Evolutionary conservation across 2,797 vertebrate genomes (phyloP), one percentile per base, ranked within the genome.

Genomic region (Premnoplex brunnescens): DNA sequence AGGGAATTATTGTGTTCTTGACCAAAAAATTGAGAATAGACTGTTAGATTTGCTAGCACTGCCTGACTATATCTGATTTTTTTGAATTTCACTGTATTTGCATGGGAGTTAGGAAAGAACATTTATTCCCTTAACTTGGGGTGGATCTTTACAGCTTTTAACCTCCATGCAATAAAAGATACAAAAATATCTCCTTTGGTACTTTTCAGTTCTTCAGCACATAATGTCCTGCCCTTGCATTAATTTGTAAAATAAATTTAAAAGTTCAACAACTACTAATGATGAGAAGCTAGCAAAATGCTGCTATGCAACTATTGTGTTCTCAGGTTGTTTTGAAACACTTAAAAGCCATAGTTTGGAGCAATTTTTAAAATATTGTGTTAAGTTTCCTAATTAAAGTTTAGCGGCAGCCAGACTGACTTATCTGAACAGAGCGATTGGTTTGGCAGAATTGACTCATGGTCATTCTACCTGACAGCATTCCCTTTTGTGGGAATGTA

Each of bases 401-500:
- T 88, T 48, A 48, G 52, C 1, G 8, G 60, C 79, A 90, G 77
- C 34, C 62, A 89, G 68, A n/a, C 51, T 62, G 81, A 63, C 83
- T 71, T 75, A 88, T 87, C 90, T 55, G 85, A 77, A 80, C 56
- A 14, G 79, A 90, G 85, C 15, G 1, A 91, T 63, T 66, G 56
- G 63, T 69, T 34, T 85, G 95, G 86, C 84, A 62, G 60, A 72
- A 87, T 48, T 96, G 96, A 89, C 83, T 88, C 67, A 69, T 36
- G 84, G 89, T 87, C 85, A 91, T 77, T 91, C 88, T 91, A 97
- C 90, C 90, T 96, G 93, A 77, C 93, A 90, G 95, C 68, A 44
- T 30, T 92, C 66, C 91, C 95, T 91, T 92, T 66, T 51, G 44
- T 94, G 89, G 77, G 82, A 95, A 93, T 83, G 80, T 91, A 96